Evolutionary conservation across 1,140 invertebrate genomes (phyloP).

Genomic region (Lysiphlebus fabarum): DNA sequence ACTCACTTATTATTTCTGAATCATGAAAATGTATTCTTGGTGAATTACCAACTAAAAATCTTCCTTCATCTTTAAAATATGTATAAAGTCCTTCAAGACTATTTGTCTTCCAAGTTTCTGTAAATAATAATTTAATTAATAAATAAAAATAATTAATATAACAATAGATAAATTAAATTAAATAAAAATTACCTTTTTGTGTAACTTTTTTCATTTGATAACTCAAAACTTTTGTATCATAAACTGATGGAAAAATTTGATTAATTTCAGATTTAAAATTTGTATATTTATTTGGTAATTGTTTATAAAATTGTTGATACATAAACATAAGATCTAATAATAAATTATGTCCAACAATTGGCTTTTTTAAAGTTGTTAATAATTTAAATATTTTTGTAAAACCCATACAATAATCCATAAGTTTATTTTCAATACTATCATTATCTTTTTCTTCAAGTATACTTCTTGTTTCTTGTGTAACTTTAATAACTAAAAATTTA

Average conservation of each 20-base stretch:
- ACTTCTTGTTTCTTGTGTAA: constrained; percentile 33
- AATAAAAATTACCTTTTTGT: constrained; percentile 43
- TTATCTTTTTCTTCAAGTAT: constrained; percentile 49
- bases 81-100: constrained; percentile 58
- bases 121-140: constrained; percentile 25
- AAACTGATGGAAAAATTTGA: constrained; percentile 65
- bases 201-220: constrained; percentile 54
- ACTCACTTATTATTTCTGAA: constrained; percentile 7
- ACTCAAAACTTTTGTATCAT: constrained; percentile 71
- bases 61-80: constrained; percentile 54
- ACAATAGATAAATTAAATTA: not conserved
- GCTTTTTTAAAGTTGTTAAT: constrained; percentile 61
- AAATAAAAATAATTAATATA: constrained; percentile 3
- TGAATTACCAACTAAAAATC: constrained; percentile 7
- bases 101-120: constrained; percentile 55
- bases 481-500: constrained; percentile 46
- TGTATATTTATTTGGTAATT: constrained; percentile 59
- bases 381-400: constrained; percentile 68
- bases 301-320: constrained; percentile 68
- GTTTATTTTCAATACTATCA: constrained; percentile 36
- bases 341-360: constrained; percentile 73
- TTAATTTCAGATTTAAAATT: constrained; percentile 65
- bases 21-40: constrained; percentile 16
- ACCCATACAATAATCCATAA: constrained; percentile 60
- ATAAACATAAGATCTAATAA: constrained; percentile 69